phyloP scores from a whole-genome alignment of 1,140 invertebrate genomes.

The Bilobella aurantiaca region DNA sequence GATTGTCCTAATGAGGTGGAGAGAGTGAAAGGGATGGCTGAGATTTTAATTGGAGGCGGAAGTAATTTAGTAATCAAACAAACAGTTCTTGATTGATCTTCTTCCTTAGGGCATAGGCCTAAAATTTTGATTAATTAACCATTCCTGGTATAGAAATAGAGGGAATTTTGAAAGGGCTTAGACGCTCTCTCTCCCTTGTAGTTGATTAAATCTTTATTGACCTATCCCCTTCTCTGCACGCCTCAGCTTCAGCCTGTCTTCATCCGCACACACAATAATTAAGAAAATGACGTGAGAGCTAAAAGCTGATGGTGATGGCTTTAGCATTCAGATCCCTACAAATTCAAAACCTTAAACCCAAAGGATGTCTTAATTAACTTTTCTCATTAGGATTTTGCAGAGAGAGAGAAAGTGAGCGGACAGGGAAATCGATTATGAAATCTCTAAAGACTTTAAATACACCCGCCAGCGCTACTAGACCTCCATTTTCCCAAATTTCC shows the following conservation, averaged over 20 bases:
- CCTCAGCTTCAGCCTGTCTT: neutral
- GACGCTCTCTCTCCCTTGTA: neutral
- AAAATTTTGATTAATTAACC: constrained; percentile 10
- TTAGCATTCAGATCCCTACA: neutral
- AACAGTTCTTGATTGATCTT: constrained; percentile 8
- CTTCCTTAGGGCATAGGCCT: neutral
- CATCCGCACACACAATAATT: neutral
- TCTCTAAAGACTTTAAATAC: too few relatives aligned
- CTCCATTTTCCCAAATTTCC: neutral
- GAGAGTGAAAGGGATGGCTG: neutral
- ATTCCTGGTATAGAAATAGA: neutral
- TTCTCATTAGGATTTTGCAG: neutral
- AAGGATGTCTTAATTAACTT: constrained; percentile 8
- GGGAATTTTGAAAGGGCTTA: neutral
- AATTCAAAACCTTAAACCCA: neutral
- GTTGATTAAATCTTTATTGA: constrained; percentile 9
- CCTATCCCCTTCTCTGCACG: neutral
- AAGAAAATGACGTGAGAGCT: neutral
- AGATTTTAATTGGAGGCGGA: neutral
- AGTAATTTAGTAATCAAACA: constrained; percentile 9
- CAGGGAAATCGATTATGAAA: constrained; percentile 1
- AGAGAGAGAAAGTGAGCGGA: too few relatives aligned
- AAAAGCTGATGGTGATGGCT: neutral
- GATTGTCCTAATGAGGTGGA: neutral
- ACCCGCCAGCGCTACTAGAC: too few relatives aligned